phyloP scores from a whole-genome alignment of 2,888 invertebrate species.

The Sicus ferrugineus region DNA sequence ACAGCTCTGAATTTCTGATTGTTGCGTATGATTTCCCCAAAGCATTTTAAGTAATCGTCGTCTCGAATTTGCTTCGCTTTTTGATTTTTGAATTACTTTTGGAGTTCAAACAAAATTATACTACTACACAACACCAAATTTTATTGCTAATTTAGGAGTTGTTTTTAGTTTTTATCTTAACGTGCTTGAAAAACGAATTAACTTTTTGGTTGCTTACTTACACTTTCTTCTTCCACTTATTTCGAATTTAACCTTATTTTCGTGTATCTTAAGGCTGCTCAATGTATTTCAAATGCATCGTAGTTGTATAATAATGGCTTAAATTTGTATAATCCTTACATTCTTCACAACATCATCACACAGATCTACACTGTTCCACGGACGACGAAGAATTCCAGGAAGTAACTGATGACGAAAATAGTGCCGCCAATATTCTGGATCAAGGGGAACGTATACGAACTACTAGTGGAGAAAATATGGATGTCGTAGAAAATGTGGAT shows the following conservation, averaged over 20 bases:
- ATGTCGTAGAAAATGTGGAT: conserved; percentile 53
- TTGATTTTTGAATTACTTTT: not conserved
- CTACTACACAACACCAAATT: not conserved
- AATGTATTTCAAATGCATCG: not conserved
- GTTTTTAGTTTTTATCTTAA: too few relatives aligned
- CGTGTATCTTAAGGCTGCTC: too few relatives aligned
- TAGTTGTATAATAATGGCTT: not conserved
- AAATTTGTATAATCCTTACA: not conserved
- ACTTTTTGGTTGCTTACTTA: not conserved
- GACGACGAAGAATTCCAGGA: conserved; percentile 76
- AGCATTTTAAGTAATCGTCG: not conserved
- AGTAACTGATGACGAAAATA: conserved; percentile 67
- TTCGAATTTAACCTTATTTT: too few relatives aligned
- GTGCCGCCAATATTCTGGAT: conserved; percentile 64
- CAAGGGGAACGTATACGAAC: conserved; percentile 60
- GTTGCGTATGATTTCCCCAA: not conserved
- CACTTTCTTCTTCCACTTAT: too few relatives aligned
- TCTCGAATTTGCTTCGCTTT: not conserved
- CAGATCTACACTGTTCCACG: conserved; percentile 76
- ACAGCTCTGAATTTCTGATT: conserved; percentile 29
- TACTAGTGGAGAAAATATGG: conserved; percentile 38
- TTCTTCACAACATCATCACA: not conserved
- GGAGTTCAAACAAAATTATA: not conserved
- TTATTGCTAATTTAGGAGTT: too few relatives aligned
- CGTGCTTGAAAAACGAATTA: too few relatives aligned